Evolutionary conservation across 2,888 invertebrate genomes (phyloP).

Genomic region (Halictus ligatus): DNA sequence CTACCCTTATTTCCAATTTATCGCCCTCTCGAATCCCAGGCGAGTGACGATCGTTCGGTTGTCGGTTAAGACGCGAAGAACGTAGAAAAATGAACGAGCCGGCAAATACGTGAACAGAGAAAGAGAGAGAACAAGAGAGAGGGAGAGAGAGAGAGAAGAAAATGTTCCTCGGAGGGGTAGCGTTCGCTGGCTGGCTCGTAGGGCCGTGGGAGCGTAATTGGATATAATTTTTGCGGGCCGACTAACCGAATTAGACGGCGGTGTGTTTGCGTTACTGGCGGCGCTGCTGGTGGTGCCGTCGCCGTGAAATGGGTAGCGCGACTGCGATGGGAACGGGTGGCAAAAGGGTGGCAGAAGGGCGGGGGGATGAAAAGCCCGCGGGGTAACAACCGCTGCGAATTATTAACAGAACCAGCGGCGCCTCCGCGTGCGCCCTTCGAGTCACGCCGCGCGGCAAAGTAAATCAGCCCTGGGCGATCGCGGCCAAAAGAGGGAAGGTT

Average conservation of each 20-base stretch:
- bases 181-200: conserved; percentile 60
- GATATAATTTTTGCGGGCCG: conserved; percentile 79
- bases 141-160: conserved; percentile 27
- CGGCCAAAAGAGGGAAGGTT: conserved; percentile 51
- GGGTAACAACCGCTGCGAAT: conserved; percentile 73
- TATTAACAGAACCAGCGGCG: conserved; percentile 72
- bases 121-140: not conserved
- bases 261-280: conserved; percentile 75
- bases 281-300: conserved; percentile 57
- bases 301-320: conserved; percentile 55
- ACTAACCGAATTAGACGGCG: conserved; percentile 78
- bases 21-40: not conserved
- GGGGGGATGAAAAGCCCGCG: conserved; percentile 69
- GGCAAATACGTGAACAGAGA: conserved; percentile 51
- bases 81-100: conserved; percentile 45
- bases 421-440: conserved; percentile 65
- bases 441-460: conserved; percentile 66
- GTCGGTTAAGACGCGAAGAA: conserved; percentile 5
- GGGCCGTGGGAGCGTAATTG: conserved; percentile 75
- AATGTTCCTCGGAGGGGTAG: conserved; percentile 53
- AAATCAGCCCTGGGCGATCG: conserved; percentile 71
- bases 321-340: conserved; percentile 38
- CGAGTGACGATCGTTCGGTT: conserved; percentile 1
- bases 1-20: not conserved
- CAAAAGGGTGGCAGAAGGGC: conserved; percentile 31